Percentiles rank a stretch among this genome's conserved stretches.
phyloP scores from a whole-genome alignment of 2,113 vertebrate species.

The Chinchilla lanigera region DNA sequence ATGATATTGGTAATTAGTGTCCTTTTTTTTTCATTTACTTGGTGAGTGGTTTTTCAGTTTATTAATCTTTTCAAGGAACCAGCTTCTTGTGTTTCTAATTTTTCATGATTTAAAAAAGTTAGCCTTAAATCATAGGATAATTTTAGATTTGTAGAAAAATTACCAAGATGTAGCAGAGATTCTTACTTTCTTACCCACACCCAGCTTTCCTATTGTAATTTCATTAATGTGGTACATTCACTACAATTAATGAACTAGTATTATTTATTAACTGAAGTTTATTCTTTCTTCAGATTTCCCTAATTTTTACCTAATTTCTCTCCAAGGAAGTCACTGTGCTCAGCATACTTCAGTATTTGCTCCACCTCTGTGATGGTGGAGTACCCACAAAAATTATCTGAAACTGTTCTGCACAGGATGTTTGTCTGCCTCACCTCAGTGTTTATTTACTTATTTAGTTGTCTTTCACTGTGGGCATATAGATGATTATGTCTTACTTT shows the following conservation, averaged over 20 bases:
- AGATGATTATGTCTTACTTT: not conserved
- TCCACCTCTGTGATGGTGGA: not conserved
- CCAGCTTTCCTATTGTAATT: not conserved
- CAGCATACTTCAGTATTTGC: not conserved
- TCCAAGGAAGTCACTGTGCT: not conserved
- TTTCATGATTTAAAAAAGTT: slow-evolving; percentile 17
- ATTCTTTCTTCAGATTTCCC: not conserved
- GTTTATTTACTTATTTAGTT: not conserved
- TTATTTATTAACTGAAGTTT: slow-evolving; percentile 5
- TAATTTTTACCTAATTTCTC: not conserved
- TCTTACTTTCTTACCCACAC: not conserved
- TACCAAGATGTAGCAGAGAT: not conserved
- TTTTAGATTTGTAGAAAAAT: slow-evolving; percentile 19
- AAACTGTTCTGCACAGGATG: not conserved
- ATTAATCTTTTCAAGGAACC: not conserved
- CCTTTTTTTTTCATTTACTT: not conserved
- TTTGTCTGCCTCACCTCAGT: not conserved
- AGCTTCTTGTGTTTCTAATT: not conserved
- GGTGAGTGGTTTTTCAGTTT: not conserved
- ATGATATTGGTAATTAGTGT: not conserved
- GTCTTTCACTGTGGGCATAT: not conserved
- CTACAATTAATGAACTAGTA: not conserved
- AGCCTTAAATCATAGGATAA: not conserved
- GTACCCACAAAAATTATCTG: not conserved
- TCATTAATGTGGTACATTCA: not conserved